These are phyloP conservation scores for Panagrolaimus sp. DNA, from an alignment of 1,140 invertebrate species.

Conservation along the genomic window DNA sequence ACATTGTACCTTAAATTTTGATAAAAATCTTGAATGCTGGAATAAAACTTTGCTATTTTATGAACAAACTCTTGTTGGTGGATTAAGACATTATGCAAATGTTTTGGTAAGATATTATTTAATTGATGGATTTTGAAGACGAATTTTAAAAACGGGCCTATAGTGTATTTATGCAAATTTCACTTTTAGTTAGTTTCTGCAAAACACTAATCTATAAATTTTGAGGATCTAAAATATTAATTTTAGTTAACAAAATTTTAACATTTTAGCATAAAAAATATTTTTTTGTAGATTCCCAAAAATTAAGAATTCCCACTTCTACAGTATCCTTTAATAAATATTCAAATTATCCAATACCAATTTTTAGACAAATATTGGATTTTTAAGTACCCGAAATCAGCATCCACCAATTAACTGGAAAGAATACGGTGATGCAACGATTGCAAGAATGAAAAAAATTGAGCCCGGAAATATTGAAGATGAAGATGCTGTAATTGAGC, in stretches of 20 bases:
- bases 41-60: neutral
- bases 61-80: neutral
- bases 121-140: neutral
- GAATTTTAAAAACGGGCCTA: too few species aligned
- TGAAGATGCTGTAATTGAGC: conserved; percentile 4
- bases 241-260: too few species aligned
- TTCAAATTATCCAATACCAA: too few species aligned
- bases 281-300: too few species aligned
- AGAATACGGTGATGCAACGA: neutral
- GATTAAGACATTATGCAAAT: neutral
- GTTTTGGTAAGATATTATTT: neutral
- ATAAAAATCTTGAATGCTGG: conserved; percentile 11
- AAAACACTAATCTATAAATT: too few species aligned
- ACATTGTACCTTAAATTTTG: conserved; percentile 9
- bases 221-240: too few species aligned
- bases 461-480: conserved; percentile 2
- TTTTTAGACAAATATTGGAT: conserved; percentile 11
- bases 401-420: neutral
- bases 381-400: neutral
- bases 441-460: neutral
- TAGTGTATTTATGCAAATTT: too few species aligned
- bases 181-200: too few species aligned
- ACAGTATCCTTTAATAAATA: too few species aligned
- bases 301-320: too few species aligned
- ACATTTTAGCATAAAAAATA: too few species aligned